Evolutionary conservation across 1,140 invertebrate species (phyloP).

Genomic region (Aphis craccivora): DNA sequence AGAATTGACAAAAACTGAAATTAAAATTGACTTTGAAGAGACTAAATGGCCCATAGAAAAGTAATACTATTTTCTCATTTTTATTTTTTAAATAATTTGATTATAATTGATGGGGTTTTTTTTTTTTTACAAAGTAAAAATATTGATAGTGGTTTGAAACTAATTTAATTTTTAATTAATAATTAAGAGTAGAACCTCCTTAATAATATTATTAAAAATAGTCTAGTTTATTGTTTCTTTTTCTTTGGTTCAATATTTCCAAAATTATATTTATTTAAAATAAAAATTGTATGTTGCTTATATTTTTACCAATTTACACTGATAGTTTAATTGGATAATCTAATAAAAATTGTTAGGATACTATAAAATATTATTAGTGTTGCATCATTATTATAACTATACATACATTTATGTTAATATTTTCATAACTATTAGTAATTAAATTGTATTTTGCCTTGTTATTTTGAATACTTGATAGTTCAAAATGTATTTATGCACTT

Average conservation of each 20-base stretch:
- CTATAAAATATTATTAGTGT: too few species aligned
- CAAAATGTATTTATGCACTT: not conserved
- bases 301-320: too few species aligned
- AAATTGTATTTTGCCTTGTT: too few species aligned
- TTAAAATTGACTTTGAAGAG: conserved; percentile 50
- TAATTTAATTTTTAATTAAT: not conserved
- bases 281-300: too few species aligned
- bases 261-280: not conserved
- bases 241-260: not conserved
- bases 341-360: too few species aligned
- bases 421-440: too few species aligned
- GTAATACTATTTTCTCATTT: not conserved
- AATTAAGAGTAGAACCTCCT: not conserved
- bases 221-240: not conserved
- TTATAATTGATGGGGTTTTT: not conserved
- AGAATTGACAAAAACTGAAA: conserved; percentile 25
- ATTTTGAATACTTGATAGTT: not conserved
- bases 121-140: not conserved
- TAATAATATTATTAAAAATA: not conserved
- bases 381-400: too few species aligned
- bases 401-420: too few species aligned
- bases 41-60: conserved; percentile 50
- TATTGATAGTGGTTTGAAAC: too few species aligned
- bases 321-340: too few species aligned
- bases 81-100: not conserved